Conservation (phyloP, 35 echinoderm and acorn worm genomes). For the Diadema setosum region DNA sequence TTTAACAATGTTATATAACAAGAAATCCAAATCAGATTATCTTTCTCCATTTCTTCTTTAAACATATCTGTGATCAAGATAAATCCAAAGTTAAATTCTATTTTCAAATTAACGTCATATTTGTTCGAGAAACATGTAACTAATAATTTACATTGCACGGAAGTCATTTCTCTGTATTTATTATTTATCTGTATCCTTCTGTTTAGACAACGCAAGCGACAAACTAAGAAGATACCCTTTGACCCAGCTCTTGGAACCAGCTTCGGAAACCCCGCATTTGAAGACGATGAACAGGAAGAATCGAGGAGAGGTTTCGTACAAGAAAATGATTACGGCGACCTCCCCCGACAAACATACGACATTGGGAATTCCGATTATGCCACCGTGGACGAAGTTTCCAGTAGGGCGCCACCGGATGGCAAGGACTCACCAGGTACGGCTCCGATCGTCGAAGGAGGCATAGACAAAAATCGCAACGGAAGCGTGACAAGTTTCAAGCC, state of each 20-base stretch:
- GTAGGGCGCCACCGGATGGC: background rate
- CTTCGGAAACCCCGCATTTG: background rate
- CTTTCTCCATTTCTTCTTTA: too few species aligned
- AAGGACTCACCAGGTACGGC: background rate
- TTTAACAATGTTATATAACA: too few species aligned
- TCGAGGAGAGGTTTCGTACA: background rate
- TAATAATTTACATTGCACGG: too few species aligned
- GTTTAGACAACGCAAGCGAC: background rate
- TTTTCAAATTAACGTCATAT: too few species aligned
- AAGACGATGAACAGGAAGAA: background rate
- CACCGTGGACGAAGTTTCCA: background rate
- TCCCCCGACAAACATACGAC: background rate
- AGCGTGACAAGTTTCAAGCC: background rate
- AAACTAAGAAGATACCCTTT: slow-evolving; percentile 6
- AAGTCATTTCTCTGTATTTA: too few species aligned
- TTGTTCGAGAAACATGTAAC: too few species aligned
- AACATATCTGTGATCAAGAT: too few species aligned
- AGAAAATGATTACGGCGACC: background rate
- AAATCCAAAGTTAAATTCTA: too few species aligned
- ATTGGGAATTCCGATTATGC: background rate
- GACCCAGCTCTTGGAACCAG: background rate
- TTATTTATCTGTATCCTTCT: too few species aligned
- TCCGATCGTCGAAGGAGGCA: background rate
- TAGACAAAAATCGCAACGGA: background rate
- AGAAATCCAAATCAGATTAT: too few species aligned